Evolutionary conservation across 2,888 invertebrate genomes (phyloP), one percentile per base, ranked within the genome.

Genomic region (Pycnomerus fuliginosus): DNA sequence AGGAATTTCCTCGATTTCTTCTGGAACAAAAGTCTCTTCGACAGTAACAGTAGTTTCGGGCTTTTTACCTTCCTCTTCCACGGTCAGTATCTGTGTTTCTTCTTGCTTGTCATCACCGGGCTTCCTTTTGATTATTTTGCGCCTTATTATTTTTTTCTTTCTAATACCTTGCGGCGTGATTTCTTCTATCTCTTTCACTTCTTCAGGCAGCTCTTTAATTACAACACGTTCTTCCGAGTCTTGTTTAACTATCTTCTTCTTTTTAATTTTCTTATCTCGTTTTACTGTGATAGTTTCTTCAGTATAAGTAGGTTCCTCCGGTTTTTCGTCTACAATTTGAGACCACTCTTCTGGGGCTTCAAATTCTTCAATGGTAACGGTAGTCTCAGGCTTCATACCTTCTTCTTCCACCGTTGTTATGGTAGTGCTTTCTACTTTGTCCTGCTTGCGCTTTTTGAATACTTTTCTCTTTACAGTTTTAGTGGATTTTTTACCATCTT

Each of bases 381-480:
- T 55, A 34, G 71, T 64, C 59, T 74, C 59, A 53, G 76, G 67
- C 62, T 71, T 56, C 58, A 69, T 73, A 30, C 74, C 73, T 47
- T 73, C 73, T 53, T 74, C 75, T 53, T 74, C 72, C 23, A 71
- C 63, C 1, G 66, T 71, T n/a, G 67, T 62, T 55, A 75, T 74
- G 71, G 76, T 71, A 56, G 75, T 75, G 57, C 50, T 55, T 63
- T 66, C 66, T 35, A 74, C 52, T 42, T 64, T 62, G 36, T 51
- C 49, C 8, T 60, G 65, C 44, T 55, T 58, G 14, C 61, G 64
- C 51, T 68, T 65, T 38, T 62, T 63, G 27, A 61, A 59, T 16
- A 55, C 49, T 39, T 62, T 47, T 44, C 60, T 62, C 51, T 56
- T 66, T 13, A 61, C 58, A 44, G 41, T 55, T 36, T 65, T 64